These are phyloP conservation scores for Drosophila colorata DNA, from an alignment of 2,888 invertebrate species.

Conservation along the genomic window DNA sequence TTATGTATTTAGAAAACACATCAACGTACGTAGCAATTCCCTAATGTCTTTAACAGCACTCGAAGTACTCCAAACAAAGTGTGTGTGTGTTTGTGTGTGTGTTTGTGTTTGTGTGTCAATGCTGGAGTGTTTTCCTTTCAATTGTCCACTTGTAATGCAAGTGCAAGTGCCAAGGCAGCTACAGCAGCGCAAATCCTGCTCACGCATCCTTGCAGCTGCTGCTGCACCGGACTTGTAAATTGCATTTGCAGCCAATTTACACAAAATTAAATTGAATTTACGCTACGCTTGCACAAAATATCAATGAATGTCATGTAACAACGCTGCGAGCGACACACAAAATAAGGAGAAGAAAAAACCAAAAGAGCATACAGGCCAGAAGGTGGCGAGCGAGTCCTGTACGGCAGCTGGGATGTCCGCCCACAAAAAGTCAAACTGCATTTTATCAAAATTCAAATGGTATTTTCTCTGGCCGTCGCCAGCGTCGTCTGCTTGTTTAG, in stretches of 20 bases:
- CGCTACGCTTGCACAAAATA: slow-evolving; percentile 75
- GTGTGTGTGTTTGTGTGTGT: not conserved
- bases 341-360: slow-evolving; percentile 2
- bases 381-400: slow-evolving; percentile 4
- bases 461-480: slow-evolving; percentile 54
- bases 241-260: slow-evolving; percentile 78
- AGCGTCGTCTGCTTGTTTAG: slow-evolving; percentile 69
- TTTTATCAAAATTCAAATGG: slow-evolving; percentile 80
- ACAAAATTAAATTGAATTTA: slow-evolving; percentile 78
- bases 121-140: slow-evolving; percentile 10
- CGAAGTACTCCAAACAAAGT: slow-evolving; percentile 1
- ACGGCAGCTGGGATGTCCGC: slow-evolving; percentile 23
- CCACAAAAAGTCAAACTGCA: slow-evolving; percentile 69
- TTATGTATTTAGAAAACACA: not conserved
- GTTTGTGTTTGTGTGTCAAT: not conserved
- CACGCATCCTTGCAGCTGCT: slow-evolving; percentile 44
- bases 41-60: slow-evolving; percentile 1
- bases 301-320: slow-evolving; percentile 73
- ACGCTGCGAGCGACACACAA: slow-evolving; percentile 36
- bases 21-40: not conserved
- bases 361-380: slow-evolving; percentile 19
- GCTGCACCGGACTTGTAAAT: slow-evolving; percentile 63
- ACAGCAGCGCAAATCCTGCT: slow-evolving; percentile 45
- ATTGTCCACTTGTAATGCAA: slow-evolving; percentile 38
- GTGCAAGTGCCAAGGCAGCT: slow-evolving; percentile 26